Base-by-base conservation (phyloP, 2,113 vertebrate genomes). In the Gasterosteus aculeatus region DNA sequence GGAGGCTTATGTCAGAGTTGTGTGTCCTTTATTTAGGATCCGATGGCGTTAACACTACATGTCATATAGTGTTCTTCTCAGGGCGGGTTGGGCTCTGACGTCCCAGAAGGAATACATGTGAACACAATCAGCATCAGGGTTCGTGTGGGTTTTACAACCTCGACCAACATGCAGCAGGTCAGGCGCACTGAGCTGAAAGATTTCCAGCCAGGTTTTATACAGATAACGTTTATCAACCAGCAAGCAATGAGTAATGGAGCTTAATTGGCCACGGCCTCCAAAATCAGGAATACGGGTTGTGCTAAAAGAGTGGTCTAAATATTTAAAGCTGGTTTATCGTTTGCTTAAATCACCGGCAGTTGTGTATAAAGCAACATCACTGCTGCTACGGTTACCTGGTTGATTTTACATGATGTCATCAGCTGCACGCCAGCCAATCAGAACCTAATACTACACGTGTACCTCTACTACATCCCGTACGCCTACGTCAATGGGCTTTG, bases 1-100 rank as follows among this genome's bases (percentile, higher is more conserved):
- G 22, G 22, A 26, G n/a, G 62, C 49, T 74, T 75, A 72, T 61
- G 19, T 26, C 12, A 22, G 35, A 16, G 62, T 63, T 58, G 38
- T 73, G 54, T 47, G 46, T 39, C n/a, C 29, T 54, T 70, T 41
- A 47, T 18, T 22, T 33, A 10, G 18, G 9, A 19, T n/a, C 38
- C 57, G 15, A 39, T 22, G 18, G 5, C 35, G 5, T 7, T n/a
- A 6, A 44, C 16, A 15, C 59, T 26, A 9, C 31, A 47, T 71
- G 41, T 47, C 6, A 49, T 19, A 31, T 14, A 42, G 22, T 62
- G 16, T 53, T 53, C 42, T 76, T 35, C 69, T 77, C 26, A 39
- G 8, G 7, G 18, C 35, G 18, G 1, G 2, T 5, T 31, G 9
- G 8, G 42, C 19, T 3, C 10, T 51, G 9, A 22, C 10, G 49